These are phyloP conservation scores for Ceratina calcarata DNA, from an alignment of 1,140 invertebrate genomes.

Conservation along the genomic window DNA sequence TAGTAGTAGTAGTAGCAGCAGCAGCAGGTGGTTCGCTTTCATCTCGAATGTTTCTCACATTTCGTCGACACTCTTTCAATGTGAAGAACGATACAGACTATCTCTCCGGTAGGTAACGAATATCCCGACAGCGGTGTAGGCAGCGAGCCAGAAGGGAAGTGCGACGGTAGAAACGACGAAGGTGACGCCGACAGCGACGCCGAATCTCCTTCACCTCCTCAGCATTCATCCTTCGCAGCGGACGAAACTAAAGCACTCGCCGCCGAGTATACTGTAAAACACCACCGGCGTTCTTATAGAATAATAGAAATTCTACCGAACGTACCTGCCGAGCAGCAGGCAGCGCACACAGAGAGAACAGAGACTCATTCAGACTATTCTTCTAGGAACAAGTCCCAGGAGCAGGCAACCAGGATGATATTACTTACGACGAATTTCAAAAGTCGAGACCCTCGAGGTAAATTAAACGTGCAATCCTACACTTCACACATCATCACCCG, in stretches of 20 bases:
- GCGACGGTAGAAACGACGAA: conserved; percentile 80
- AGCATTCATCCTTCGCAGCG: conserved; percentile 62
- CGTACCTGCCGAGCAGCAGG: too few species aligned
- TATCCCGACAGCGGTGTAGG: conserved; percentile 85
- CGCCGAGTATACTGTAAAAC: conserved; percentile 71
- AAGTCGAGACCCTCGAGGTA: conserved; percentile 76
- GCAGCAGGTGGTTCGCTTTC: too few species aligned
- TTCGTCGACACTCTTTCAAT: conserved; percentile 1
- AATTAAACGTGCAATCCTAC: conserved; percentile 12
- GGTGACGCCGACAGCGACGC: conserved; percentile 87
- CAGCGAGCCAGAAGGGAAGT: conserved; percentile 83
- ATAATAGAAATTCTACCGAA: too few species aligned
- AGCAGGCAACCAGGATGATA: conserved; percentile 63
- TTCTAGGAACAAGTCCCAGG: conserved; percentile 73
- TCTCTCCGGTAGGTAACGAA: conserved; percentile 77
- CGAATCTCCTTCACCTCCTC: conserved; percentile 70
- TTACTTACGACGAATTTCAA: conserved; percentile 71
- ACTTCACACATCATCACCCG: too few species aligned
- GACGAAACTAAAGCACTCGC: conserved; percentile 71
- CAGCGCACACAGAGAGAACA: too few species aligned
- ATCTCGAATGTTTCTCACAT: not conserved
- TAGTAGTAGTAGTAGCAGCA: too few species aligned
- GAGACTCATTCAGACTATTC: conserved; percentile 42
- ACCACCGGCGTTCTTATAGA: conserved; percentile 20
- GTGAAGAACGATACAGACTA: not conserved